A percentile compares a stretch with the other conserved stretches of the same genome.
phyloP scores from a whole-genome alignment of 2,797 vertebrate species.

The Falco novaeseelandiae region DNA sequence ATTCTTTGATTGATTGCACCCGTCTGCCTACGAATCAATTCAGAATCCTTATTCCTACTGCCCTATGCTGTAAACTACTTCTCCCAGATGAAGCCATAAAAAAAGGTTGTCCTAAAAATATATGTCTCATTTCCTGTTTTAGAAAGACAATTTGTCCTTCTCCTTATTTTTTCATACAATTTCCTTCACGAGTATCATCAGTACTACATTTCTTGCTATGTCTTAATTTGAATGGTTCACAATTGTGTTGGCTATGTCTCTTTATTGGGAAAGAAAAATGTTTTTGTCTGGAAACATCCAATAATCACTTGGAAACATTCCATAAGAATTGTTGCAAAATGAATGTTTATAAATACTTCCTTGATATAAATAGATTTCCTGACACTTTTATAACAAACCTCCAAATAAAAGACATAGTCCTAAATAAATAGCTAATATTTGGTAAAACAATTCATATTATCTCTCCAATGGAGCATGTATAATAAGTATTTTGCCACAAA shows the following conservation, averaged over 20 bases:
- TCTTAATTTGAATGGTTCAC: neutral
- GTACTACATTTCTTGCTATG: neutral
- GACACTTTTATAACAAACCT: neutral
- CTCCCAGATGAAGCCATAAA: neutral
- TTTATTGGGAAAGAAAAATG: neutral
- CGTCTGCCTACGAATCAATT: neutral
- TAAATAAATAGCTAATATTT: neutral
- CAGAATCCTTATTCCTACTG: neutral
- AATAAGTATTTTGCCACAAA: neutral
- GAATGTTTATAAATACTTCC: neutral
- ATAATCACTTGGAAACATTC: neutral
- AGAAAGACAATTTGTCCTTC: neutral
- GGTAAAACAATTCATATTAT: neutral
- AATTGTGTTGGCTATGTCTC: neutral
- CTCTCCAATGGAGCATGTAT: neutral
- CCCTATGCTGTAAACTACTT: neutral
- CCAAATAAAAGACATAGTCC: neutral
- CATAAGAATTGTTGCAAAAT: neutral
- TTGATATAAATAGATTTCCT: neutral
- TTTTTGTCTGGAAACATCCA: neutral
- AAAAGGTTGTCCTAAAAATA: neutral
- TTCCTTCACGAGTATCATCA: neutral
- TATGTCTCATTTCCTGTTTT: neutral
- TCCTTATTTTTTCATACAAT: neutral
- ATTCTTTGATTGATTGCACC: neutral